Evolutionary conservation across 2,113 vertebrate species (phyloP).

Genomic region (Clarias macrocephalus): DNA sequence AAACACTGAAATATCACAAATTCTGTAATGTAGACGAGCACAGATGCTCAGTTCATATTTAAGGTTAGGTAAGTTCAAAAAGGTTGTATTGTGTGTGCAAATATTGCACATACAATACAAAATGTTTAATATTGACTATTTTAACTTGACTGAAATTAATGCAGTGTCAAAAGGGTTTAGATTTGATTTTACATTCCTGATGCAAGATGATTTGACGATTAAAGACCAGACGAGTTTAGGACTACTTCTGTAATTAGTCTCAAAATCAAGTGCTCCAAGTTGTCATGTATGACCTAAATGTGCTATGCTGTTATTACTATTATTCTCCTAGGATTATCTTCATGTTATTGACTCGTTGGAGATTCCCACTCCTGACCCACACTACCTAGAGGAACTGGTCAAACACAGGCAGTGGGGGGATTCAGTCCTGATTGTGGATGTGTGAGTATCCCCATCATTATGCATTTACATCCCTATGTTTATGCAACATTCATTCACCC

Average conservation of each 20-base stretch:
- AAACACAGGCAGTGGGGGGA: slow-evolving; percentile 78
- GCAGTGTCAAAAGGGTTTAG: neutral
- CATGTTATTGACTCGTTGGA: slow-evolving; percentile 81
- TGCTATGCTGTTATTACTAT: neutral
- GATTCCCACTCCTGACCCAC: slow-evolving; percentile 78
- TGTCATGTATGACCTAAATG: neutral
- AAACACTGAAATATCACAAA: neutral
- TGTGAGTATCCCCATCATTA: slow-evolving; percentile 70
- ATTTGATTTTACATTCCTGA: neutral
- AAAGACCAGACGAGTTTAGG: neutral
- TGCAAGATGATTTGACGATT: neutral
- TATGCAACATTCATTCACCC: neutral
- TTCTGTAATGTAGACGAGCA: too few relatives aligned
- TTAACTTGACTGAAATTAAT: neutral
- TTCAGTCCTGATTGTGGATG: slow-evolving; percentile 79
- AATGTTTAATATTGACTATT: neutral
- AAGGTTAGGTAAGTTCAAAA: neutral
- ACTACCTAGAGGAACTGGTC: slow-evolving; percentile 78
- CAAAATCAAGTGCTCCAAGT: neutral
- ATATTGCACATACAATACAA: neutral
- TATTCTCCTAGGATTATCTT: slow-evolving; percentile 73
- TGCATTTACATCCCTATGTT: neutral
- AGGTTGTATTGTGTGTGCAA: too few relatives aligned
- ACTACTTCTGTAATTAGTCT: neutral
- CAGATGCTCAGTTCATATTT: neutral